Evolutionary conservation across 2,797 vertebrate species (phyloP), one percentile per base, ranked within the genome.

Genomic region (Pelodytes ibericus): DNA sequence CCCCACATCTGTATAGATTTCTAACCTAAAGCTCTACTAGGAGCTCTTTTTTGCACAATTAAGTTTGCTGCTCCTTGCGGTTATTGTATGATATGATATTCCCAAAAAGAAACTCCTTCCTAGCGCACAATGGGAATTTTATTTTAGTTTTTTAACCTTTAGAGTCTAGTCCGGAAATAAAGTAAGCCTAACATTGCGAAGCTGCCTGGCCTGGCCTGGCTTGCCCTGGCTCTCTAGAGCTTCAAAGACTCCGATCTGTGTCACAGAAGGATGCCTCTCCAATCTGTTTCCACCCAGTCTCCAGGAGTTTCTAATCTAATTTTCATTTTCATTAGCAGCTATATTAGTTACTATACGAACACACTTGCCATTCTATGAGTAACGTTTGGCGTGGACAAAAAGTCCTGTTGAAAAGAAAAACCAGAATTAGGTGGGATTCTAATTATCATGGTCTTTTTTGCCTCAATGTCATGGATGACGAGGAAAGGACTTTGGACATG

Each of bases 251-350:
- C 63, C 61, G 70, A 68, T 78, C 75, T 78, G 30, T 68, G 71
- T 74, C 77, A 72, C 68, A 56, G 60, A 62, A 69, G 47, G 77
- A 79, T 79, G 77, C 18, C 51, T 25, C 56, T 79, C 22, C 27
- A 8, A 26, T 22, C 56, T 30, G 47, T 73, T 73, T 69, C 77
- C 71, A 79, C 77, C 71, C 71, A 73, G 47, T 79, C 71, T 79
- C 71, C 77, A 74, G 63, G 71, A 79, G 57, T 47, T 69, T 79
- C 68, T 74, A 72, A 73, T 78, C 63, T 15, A 78, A 78, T 78
- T 78, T 71, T 68, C 57, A 44, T 77, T 44, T 36, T n/a, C n/a
- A n/a, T n/a, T 63, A 72, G 56, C 68, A 69, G 33, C 15, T 10
- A 44, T 73, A 73, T 74, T 61, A 15, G 29, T 78, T 78, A 73